Conservation (phyloP, 2,797 vertebrate genomes). For the Xenentodon cancila region DNA sequence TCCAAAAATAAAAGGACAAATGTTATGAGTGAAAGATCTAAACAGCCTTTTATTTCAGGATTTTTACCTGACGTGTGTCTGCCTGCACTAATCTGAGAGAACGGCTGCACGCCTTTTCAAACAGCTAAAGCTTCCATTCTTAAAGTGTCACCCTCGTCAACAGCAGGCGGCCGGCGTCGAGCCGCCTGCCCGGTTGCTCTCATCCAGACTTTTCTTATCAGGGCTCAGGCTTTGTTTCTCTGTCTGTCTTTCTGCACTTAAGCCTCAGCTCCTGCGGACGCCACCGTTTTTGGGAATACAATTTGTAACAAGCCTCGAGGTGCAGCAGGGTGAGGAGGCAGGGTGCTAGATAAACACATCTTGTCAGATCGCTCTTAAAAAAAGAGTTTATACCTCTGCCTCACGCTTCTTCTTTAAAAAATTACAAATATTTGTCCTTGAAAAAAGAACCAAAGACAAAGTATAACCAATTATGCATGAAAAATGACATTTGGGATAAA, state of each 20-base stretch:
- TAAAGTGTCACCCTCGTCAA: conserved; percentile 47
- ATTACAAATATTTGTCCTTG: neutral
- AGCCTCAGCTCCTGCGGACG: conserved; percentile 16
- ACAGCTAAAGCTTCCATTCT: conserved; percentile 41
- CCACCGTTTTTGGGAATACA: conserved; percentile 31
- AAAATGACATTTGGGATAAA: no score
- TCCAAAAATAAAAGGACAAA: conserved; percentile 14
- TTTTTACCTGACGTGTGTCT: conserved; percentile 14
- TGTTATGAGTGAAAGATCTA: conserved; percentile 39
- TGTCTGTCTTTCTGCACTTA: conserved; percentile 23
- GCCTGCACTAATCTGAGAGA: no score
- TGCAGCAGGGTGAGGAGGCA: conserved; percentile 34
- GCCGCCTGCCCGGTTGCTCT: conserved; percentile 41
- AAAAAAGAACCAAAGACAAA: neutral
- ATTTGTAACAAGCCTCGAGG: conserved; percentile 36
- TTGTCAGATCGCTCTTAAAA: conserved; percentile 34
- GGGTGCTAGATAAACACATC: conserved; percentile 28
- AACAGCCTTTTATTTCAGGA: conserved; percentile 41
- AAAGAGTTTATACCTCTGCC: conserved; percentile 21
- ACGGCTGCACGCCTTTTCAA: conserved; percentile 33
- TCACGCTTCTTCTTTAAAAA: conserved; percentile 2
- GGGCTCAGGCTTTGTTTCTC: conserved; percentile 36
- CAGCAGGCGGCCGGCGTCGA: conserved; percentile 26
- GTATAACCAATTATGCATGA: no score
- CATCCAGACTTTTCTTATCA: conserved; percentile 52